Evolutionary conservation across 2,113 vertebrate species (phyloP).

Genomic region (Pollachius pollachius): DNA sequence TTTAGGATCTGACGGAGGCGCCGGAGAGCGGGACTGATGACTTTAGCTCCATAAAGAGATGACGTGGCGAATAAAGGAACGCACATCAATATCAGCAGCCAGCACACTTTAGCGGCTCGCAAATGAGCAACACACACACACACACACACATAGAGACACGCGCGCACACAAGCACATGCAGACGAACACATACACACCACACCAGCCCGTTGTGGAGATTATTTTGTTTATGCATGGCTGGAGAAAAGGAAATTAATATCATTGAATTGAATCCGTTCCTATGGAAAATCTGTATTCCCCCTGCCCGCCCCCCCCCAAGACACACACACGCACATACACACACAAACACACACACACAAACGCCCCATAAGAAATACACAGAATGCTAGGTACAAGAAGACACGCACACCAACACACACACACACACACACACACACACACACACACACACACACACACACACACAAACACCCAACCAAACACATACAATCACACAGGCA

Average conservation of each 20-base stretch:
- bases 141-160: too few relatives aligned
- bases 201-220: conserved; percentile 47
- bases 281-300: conserved; percentile 68
- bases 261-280: conserved; percentile 70
- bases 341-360: conserved; percentile 6
- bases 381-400: neutral
- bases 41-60: conserved; percentile 73
- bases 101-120: conserved; percentile 50
- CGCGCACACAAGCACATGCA: conserved; percentile 38
- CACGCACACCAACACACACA: neutral
- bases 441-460: neutral
- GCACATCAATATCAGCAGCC: conserved; percentile 65
- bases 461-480: neutral
- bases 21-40: conserved; percentile 67
- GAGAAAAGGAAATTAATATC: conserved; percentile 70
- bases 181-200: too few relatives aligned
- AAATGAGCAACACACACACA: too few relatives aligned
- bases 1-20: conserved; percentile 73
- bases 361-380: neutral
- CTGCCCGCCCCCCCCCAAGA: conserved; percentile 44
- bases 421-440: neutral
- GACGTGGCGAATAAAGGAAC: conserved; percentile 70
- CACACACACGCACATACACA: conserved; percentile 5
- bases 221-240: conserved; percentile 68
- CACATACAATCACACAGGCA: neutral